Evolutionary conservation across 2,797 vertebrate species (phyloP).

Genomic region (Cryptoblepharus egeriae): DNA sequence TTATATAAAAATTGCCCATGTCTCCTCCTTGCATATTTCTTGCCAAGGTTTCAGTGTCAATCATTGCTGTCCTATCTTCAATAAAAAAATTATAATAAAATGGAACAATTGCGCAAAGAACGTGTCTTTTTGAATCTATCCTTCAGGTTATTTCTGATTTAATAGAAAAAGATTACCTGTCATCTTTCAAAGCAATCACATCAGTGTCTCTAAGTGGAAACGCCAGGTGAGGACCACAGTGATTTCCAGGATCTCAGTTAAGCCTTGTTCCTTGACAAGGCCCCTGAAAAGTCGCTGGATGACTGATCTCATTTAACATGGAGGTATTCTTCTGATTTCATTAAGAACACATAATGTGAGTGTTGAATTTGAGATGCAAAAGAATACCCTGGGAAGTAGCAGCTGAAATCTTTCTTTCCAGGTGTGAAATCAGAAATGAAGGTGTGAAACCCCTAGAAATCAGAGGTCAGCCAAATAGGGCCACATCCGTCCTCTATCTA

Average conservation of each 20-base stretch:
- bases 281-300: background rate
- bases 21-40: background rate
- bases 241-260: background rate
- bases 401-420: background rate
- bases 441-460: too few relatives aligned
- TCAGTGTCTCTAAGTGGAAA: background rate
- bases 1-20: background rate
- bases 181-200: background rate
- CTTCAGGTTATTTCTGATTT: background rate
- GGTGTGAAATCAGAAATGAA: too few relatives aligned
- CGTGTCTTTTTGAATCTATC: background rate
- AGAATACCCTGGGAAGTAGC: background rate
- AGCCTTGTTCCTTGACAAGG: background rate
- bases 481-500: too few relatives aligned
- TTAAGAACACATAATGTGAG: background rate
- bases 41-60: background rate
- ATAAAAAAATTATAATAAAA: background rate
- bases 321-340: background rate
- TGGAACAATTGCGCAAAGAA: background rate
- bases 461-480: background rate
- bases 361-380: background rate
- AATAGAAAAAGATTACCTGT: background rate
- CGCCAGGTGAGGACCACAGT: background rate
- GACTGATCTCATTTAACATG: background rate
- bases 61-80: background rate